These are phyloP conservation scores for Erithacus rubecula DNA, from an alignment of 2,797 vertebrate species.

Conservation along the genomic window DNA sequence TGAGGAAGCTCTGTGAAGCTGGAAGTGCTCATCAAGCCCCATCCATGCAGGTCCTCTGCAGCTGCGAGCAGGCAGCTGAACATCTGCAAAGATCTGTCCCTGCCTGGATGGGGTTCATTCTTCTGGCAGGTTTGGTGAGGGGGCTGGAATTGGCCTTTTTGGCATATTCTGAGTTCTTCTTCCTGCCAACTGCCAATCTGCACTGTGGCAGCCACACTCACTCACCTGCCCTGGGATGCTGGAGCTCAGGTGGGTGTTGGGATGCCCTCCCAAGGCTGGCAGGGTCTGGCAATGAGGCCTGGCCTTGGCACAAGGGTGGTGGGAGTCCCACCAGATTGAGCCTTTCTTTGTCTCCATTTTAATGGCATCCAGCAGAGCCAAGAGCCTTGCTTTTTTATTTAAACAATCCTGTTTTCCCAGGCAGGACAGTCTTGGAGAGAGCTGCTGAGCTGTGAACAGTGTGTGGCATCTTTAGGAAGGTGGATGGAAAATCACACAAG, in stretches of 20 bases:
- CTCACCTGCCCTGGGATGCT: background rate
- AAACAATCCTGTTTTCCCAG: background rate
- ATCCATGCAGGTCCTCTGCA: background rate
- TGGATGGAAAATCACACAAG: background rate
- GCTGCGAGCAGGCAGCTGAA: background rate
- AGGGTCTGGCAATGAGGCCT: background rate
- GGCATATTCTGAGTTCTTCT: background rate
- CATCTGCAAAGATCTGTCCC: rapidly evolving
- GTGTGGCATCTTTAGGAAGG: background rate
- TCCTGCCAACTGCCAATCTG: background rate
- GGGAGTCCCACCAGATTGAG: background rate
- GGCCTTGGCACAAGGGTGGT: background rate
- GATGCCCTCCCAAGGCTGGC: background rate
- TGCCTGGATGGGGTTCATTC: background rate
- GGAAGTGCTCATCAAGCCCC: background rate
- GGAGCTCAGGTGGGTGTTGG: background rate
- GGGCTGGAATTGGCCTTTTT: background rate
- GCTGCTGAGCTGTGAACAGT: background rate
- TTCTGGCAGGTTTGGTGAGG: background rate
- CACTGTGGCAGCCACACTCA: background rate
- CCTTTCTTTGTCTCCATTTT: background rate
- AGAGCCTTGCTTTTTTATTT: background rate
- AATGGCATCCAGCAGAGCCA: background rate
- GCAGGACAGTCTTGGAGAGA: background rate
- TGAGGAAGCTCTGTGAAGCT: background rate